Conservation (phyloP, 2,888 invertebrate genomes). For the Dastarcus helophoroides region DNA sequence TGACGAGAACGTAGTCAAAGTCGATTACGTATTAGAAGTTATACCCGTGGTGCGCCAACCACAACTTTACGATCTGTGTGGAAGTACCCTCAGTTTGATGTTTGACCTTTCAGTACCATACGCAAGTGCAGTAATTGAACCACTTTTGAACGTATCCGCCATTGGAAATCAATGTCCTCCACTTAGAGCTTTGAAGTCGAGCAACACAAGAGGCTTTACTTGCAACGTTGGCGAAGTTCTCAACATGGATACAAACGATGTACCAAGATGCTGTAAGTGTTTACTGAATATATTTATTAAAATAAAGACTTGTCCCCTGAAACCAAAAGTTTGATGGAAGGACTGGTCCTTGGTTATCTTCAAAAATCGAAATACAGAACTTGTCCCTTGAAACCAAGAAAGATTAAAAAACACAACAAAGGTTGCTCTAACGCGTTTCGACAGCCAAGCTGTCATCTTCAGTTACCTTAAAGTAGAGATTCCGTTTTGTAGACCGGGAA, state of each 20-base stretch:
- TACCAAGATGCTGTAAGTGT: constrained; percentile 79
- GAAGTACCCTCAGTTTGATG: constrained; percentile 83
- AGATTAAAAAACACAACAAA: no score
- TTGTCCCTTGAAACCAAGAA: no score
- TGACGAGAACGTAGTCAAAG: constrained; percentile 79
- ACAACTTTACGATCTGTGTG: constrained; percentile 88
- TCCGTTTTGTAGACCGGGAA: no score
- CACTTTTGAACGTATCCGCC: constrained; percentile 75
- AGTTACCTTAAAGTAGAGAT: no score
- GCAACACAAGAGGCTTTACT: constrained; percentile 79
- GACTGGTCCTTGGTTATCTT: no score
- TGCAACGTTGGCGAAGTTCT: constrained; percentile 90
- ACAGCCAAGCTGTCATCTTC: no score
- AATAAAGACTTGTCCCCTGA: no score
- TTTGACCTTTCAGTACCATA: constrained; percentile 90
- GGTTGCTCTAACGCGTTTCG: no score
- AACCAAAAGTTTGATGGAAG: no score
- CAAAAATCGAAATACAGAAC: no score
- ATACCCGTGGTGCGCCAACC: constrained; percentile 81
- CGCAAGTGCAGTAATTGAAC: constrained; percentile 81
- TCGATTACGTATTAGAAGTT: constrained; percentile 81
- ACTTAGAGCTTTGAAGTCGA: constrained; percentile 72
- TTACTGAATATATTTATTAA: no score
- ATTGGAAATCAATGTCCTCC: constrained; percentile 91
- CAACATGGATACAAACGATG: constrained; percentile 84